Percentiles rank a stretch among this genome's conserved stretches.
These are phyloP conservation scores for Apomyelois bistriatella DNA, from an alignment of 2,888 invertebrate genomes.

Conservation along the genomic window DNA sequence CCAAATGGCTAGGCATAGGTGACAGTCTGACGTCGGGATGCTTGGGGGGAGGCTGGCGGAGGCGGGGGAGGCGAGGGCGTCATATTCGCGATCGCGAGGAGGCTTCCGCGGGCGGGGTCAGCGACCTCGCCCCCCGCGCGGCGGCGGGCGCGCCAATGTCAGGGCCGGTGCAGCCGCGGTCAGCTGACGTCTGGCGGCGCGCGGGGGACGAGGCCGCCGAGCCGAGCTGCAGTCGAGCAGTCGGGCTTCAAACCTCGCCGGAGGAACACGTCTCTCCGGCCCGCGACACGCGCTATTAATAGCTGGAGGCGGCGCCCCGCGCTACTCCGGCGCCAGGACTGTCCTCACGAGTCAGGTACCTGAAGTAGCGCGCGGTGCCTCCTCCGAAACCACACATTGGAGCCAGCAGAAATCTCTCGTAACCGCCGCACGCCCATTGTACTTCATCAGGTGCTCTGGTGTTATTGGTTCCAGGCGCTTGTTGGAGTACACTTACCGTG, in stretches of 20 bases:
- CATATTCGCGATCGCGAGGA: slow-evolving; percentile 68
- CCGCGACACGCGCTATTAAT: slow-evolving; percentile 53
- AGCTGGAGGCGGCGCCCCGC: slow-evolving; percentile 81
- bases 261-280: slow-evolving; percentile 52
- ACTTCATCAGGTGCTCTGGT: slow-evolving; percentile 99
- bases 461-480: slow-evolving; percentile 95
- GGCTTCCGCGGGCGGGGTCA: slow-evolving; percentile 77
- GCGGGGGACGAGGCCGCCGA: slow-evolving; percentile 65
- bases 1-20: not conserved
- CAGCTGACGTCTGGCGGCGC: slow-evolving; percentile 79
- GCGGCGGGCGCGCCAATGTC: slow-evolving; percentile 76
- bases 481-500: slow-evolving; percentile 99
- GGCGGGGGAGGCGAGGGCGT: slow-evolving; percentile 36
- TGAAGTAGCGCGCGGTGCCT: slow-evolving; percentile 98
- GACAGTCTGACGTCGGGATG: slow-evolving; percentile 24
- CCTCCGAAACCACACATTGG: slow-evolving; percentile 44
- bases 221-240: slow-evolving; percentile 71
- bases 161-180: slow-evolving; percentile 79
- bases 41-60: slow-evolving; percentile 29
- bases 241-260: slow-evolving; percentile 58
- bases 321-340: slow-evolving; percentile 95
- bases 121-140: slow-evolving; percentile 66
- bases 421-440: slow-evolving; percentile 97
- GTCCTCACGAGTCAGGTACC: slow-evolving; percentile 95
- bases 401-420: slow-evolving; percentile 27